Percentiles rank a stretch among this genome's conserved stretches.
phyloP scores from a whole-genome alignment of 2,113 vertebrate species.

The Callaeas wilsoni region DNA sequence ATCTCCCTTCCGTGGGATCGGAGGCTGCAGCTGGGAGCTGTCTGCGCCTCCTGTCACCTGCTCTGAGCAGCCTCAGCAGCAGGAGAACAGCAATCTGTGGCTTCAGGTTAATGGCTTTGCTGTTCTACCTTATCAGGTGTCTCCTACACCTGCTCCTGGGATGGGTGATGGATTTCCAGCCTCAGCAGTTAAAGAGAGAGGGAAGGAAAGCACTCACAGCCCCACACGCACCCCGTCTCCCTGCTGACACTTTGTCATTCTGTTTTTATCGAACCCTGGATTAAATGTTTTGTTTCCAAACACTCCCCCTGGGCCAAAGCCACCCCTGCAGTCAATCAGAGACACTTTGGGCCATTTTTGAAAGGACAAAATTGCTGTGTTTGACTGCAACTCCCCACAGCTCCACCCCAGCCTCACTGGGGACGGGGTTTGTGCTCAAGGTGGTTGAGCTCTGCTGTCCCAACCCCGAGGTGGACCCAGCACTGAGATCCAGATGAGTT shows the following conservation, averaged over 20 bases:
- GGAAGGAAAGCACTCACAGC: neutral
- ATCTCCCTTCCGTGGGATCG: neutral
- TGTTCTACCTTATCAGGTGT: neutral
- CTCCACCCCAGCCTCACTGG: no score
- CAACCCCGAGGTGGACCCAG: accelerated
- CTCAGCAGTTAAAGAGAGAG: accelerated
- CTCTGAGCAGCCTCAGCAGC: neutral
- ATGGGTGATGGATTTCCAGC: neutral
- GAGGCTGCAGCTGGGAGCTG: neutral
- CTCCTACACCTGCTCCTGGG: neutral
- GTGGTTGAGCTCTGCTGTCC: neutral
- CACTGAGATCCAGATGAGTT: neutral
- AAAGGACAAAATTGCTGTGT: neutral
- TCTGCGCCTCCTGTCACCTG: neutral
- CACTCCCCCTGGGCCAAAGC: neutral
- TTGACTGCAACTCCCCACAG: neutral
- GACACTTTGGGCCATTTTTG: neutral
- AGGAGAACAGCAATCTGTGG: neutral
- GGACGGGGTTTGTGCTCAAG: no score
- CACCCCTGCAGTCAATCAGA: neutral
- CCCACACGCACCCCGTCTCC: neutral
- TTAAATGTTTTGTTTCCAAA: neutral
- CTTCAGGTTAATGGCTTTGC: neutral
- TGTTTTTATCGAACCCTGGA: neutral
- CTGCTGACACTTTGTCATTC: neutral